Conservation (phyloP, 2,113 vertebrate genomes). For the Eonycteris spelaea region DNA sequence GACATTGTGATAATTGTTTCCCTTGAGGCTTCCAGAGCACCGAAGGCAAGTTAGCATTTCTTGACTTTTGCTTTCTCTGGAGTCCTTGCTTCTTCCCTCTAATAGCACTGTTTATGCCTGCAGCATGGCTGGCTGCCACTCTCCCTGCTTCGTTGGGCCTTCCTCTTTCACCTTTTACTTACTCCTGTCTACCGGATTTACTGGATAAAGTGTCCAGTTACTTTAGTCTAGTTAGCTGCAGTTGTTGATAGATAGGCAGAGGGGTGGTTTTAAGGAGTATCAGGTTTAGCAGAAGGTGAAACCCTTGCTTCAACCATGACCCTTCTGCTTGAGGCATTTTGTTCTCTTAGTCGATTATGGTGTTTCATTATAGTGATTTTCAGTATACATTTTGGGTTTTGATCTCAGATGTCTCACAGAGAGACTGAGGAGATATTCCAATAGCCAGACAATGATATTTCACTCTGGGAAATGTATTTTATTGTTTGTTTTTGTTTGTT, state of each 20-base stretch:
- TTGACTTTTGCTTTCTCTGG: neutral
- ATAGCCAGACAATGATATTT: neutral
- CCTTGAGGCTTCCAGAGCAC: constrained; percentile 39
- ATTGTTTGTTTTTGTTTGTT: neutral
- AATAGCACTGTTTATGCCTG: constrained; percentile 58
- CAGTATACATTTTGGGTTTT: neutral
- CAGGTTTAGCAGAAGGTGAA: neutral
- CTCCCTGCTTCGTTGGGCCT: neutral
- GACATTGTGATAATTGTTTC: constrained; percentile 77
- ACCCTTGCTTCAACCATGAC: neutral
- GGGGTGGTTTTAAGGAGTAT: neutral
- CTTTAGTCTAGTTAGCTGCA: neutral
- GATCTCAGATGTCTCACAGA: neutral
- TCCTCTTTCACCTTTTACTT: neutral
- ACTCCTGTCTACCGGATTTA: neutral
- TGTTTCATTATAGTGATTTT: neutral
- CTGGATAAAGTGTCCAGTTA: neutral
- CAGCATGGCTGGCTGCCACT: constrained; percentile 30
- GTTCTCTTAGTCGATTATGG: neutral
- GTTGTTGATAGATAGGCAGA: neutral
- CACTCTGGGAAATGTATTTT: neutral
- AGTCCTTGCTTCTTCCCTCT: neutral
- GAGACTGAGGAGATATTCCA: neutral
- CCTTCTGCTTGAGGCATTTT: neutral
- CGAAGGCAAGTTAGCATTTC: constrained; percentile 33